A percentile compares a stretch with the other conserved stretches of the same genome.
Conservation (phyloP, 2,113 vertebrate genomes). For the Oncorhynchus gorbuscha region DNA sequence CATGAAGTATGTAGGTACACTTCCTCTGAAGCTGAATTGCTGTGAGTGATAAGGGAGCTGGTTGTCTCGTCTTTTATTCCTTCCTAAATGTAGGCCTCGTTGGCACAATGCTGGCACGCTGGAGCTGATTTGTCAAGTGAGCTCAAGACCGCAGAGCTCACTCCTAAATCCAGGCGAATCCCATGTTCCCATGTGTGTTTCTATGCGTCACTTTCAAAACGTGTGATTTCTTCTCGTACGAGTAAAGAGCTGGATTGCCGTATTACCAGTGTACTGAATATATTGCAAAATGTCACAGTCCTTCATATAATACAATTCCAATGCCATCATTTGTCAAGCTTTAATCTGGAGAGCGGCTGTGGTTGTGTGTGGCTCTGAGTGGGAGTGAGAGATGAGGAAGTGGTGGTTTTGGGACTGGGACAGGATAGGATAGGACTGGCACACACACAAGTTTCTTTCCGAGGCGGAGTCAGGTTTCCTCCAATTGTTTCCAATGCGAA, state of each 20-base stretch:
- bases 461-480: constrained; percentile 16
- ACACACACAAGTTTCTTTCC: background rate
- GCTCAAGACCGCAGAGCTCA: background rate
- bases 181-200: background rate
- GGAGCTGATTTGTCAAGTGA: background rate
- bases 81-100: background rate
- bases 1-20: too few relatives aligned
- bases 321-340: background rate
- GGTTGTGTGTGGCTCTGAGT: background rate
- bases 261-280: background rate
- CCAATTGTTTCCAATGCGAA: constrained; percentile 32
- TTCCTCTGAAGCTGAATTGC: background rate
- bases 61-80: background rate
- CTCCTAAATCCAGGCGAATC: too few relatives aligned
- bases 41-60: background rate
- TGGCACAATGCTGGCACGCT: background rate
- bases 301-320: background rate
- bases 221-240: background rate
- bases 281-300: background rate
- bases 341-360: too few relatives aligned
- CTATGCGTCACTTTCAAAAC: background rate
- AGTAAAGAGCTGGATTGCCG: background rate
- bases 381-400: background rate
- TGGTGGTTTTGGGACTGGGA: background rate
- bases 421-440: background rate